Percentiles rank a stretch among this genome's conserved stretches.
Conservation (phyloP, 2,113 vertebrate genomes). For the Pelvicachromis taeniatus region DNA sequence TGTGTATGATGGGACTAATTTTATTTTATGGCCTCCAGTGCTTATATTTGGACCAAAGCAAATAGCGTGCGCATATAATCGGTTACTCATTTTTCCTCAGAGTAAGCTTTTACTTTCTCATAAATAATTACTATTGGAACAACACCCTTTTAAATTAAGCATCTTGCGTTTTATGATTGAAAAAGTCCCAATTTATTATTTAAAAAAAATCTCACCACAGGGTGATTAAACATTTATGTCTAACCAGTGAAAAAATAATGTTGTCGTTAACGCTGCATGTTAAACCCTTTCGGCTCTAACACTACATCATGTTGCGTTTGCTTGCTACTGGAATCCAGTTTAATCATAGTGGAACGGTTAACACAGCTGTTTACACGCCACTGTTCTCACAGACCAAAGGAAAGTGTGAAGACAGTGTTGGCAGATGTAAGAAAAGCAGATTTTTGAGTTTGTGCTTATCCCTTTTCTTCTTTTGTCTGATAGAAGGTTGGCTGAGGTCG, state of each 20-base stretch:
- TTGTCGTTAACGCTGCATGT: conserved; percentile 11
- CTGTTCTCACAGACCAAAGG: neutral
- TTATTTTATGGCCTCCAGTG: conserved; percentile 1
- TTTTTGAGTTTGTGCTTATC: neutral
- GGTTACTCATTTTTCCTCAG: neutral
- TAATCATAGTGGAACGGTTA: neutral
- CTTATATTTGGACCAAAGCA: neutral
- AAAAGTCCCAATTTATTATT: conserved; percentile 24
- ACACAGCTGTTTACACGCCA: neutral
- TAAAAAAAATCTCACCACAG: neutral
- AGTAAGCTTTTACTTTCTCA: conserved; percentile 21
- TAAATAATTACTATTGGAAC: conserved; percentile 19
- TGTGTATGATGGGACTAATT: neutral
- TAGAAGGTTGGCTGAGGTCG: conserved; percentile 56
- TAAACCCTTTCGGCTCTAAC: neutral
- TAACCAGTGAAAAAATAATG: conserved; percentile 14
- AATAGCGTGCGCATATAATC: neutral
- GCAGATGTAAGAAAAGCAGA: neutral
- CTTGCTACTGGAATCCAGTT: neutral
- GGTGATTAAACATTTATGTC: conserved; percentile 46
- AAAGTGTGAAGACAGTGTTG: neutral
- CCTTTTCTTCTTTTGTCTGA: conserved; percentile 1
- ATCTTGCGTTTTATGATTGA: conserved; percentile 18
- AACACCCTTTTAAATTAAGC: neutral
- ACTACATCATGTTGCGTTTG: neutral